These are phyloP conservation scores for Drosophila anceps DNA, from an alignment of 2,888 invertebrate species.

Conservation along the genomic window DNA sequence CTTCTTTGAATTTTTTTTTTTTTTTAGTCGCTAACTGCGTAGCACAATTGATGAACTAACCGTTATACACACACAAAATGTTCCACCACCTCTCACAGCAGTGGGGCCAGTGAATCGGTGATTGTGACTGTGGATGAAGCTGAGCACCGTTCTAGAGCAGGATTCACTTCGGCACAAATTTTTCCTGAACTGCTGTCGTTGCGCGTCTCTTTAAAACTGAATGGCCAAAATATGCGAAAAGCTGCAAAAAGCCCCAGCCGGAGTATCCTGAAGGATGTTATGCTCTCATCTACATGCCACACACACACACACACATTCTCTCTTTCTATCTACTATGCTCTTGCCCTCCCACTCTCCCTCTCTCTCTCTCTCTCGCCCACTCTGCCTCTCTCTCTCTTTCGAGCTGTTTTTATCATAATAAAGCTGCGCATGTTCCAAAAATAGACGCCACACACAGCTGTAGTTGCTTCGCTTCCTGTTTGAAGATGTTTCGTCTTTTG, in stretches of 20 bases:
- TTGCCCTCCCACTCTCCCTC: background rate
- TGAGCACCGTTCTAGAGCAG: slow-evolving; percentile 13
- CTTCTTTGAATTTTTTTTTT: background rate
- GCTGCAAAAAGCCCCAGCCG: slow-evolving; percentile 66
- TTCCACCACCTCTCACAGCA: slow-evolving; percentile 48
- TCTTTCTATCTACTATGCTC: slow-evolving; percentile 5
- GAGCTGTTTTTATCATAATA: slow-evolving; percentile 58
- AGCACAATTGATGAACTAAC: slow-evolving; percentile 60
- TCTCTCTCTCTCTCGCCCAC: background rate
- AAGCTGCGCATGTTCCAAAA: slow-evolving; percentile 76
- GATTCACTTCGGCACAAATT: slow-evolving; percentile 34
- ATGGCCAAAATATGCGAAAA: slow-evolving; percentile 58
- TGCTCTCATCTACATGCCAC: slow-evolving; percentile 45
- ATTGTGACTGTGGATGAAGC: slow-evolving; percentile 38
- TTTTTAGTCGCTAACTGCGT: slow-evolving; percentile 35
- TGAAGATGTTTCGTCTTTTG: slow-evolving; percentile 36
- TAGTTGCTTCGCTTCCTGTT: slow-evolving; percentile 35
- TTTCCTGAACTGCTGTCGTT: slow-evolving; percentile 76
- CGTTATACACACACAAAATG: slow-evolving; percentile 76
- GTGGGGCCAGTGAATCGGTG: slow-evolving; percentile 33
- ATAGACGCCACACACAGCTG: slow-evolving; percentile 56
- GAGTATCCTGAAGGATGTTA: slow-evolving; percentile 71
- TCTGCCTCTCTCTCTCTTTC: slow-evolving; percentile 1
- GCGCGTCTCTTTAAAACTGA: slow-evolving; percentile 77
- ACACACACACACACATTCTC: background rate